Conservation (phyloP, 1,140 invertebrate genomes). For the Sinonovacula constricta region DNA sequence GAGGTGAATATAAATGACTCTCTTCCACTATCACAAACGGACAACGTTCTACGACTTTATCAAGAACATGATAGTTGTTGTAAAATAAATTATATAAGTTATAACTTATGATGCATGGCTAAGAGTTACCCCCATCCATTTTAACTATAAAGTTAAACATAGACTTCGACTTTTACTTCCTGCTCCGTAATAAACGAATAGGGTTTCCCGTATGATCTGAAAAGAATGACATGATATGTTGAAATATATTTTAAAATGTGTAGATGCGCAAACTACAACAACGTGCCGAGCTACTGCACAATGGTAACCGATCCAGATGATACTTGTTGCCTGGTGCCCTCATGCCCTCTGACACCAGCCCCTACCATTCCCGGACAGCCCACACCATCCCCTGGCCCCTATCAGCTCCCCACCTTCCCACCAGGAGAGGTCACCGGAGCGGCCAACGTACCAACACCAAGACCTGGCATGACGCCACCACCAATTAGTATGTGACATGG, state of each 20-base stretch:
- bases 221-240: background rate
- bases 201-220: too few species aligned
- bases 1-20: too few species aligned
- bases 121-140: too few species aligned
- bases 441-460: constrained; percentile 59
- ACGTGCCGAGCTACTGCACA: constrained; percentile 56
- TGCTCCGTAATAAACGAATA: too few species aligned
- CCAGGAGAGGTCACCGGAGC: constrained; percentile 59
- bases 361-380: constrained; percentile 26
- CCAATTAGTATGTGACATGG: constrained; percentile 59
- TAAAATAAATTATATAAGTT: too few species aligned
- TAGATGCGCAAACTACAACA: constrained; percentile 65
- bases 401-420: constrained; percentile 56
- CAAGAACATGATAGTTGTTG: too few species aligned
- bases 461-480: constrained; percentile 57
- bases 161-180: too few species aligned
- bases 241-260: constrained; percentile 4
- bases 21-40: too few species aligned
- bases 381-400: constrained; percentile 41
- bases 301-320: constrained; percentile 62
- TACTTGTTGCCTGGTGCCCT: constrained; percentile 63
- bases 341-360: constrained; percentile 46
- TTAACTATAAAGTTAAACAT: too few species aligned
- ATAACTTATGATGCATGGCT: too few species aligned
- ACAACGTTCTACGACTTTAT: too few species aligned